phyloP scores from a whole-genome alignment of 1,140 invertebrate genomes.

The Drosophila lowei region DNA sequence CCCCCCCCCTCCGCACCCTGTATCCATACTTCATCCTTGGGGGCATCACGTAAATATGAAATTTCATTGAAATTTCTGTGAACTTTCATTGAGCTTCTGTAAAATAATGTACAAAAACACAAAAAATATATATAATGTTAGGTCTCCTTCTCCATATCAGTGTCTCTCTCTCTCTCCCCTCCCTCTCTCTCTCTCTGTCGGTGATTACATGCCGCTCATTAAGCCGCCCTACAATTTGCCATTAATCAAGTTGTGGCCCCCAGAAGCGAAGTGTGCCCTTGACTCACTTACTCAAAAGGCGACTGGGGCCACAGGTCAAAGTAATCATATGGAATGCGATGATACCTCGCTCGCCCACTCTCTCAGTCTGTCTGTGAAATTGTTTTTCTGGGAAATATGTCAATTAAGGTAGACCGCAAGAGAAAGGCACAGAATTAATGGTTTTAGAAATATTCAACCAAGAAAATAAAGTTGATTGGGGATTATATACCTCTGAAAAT shows the following conservation, averaged over 20 bases:
- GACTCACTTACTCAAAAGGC: conserved; percentile 45
- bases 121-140: neutral
- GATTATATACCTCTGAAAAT: too few species aligned
- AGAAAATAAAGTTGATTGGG: too few species aligned
- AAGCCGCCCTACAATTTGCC: conserved; percentile 45
- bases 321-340: conserved; percentile 22
- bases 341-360: neutral
- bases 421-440: too few species aligned
- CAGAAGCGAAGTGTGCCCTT: conserved; percentile 42
- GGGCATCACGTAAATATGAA: conserved; percentile 53
- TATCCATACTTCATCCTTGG: neutral
- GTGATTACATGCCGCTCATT: conserved; percentile 24
- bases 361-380: conserved; percentile 2
- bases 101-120: conserved; percentile 37
- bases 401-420: neutral
- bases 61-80: conserved; percentile 49
- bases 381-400: neutral
- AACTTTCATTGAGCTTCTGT: conserved; percentile 35
- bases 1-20: neutral
- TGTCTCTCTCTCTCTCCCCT: neutral
- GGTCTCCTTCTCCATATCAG: neutral
- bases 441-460: too few species aligned
- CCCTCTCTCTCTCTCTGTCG: too few species aligned
- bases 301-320: conserved; percentile 13
- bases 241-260: conserved; percentile 43